Evolutionary conservation across 2,113 vertebrate genomes (phyloP).

Genomic region (Rhinoderma darwinii): DNA sequence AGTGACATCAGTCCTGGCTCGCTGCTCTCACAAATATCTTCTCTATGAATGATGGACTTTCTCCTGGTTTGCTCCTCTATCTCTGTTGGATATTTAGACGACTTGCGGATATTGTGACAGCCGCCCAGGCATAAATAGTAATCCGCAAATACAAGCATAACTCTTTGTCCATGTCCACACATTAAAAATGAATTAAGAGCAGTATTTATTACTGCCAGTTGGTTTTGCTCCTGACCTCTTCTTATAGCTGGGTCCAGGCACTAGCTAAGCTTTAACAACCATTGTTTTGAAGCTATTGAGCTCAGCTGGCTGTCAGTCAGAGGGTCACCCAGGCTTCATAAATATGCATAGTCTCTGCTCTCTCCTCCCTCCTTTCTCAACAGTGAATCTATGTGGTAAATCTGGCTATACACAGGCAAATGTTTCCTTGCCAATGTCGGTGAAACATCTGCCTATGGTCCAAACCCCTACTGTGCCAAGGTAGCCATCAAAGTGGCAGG

Average conservation of each 20-base stretch:
- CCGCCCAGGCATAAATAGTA: neutral
- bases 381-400: too few species aligned
- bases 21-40: neutral
- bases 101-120: neutral
- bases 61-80: neutral
- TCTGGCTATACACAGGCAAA: too few species aligned
- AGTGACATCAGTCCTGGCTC: slow-evolving; percentile 18
- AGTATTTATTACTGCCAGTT: neutral
- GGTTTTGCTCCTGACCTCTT: neutral
- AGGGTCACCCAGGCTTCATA: neutral
- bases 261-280: too few species aligned
- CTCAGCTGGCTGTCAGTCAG: too few species aligned
- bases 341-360: neutral
- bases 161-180: too few species aligned
- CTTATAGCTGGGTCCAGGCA: too few species aligned
- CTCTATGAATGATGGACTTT: slow-evolving; percentile 22
- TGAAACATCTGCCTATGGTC: too few species aligned
- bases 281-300: too few species aligned
- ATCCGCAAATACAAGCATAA: neutral
- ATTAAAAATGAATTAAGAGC: too few species aligned
- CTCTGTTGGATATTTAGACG: neutral
- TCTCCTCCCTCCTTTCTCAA: neutral
- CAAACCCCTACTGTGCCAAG: too few species aligned
- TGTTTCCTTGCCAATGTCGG: too few species aligned
- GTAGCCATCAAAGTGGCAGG: too few species aligned